Evolutionary conservation across 2,113 vertebrate genomes (phyloP).

Genomic region (Heteronetta atricapilla): DNA sequence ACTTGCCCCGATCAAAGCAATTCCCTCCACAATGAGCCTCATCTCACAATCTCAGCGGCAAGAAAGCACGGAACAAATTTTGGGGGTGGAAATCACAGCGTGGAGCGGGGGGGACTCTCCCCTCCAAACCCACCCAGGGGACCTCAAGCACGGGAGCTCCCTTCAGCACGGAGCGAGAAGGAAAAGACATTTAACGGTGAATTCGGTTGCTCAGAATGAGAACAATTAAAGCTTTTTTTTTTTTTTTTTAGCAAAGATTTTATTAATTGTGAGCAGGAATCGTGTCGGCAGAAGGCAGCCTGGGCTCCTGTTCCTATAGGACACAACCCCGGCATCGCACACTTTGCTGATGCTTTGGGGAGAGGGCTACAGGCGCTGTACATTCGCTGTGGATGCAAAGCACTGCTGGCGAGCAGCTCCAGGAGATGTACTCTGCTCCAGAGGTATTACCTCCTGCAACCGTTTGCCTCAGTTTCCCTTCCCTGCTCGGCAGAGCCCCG

Average conservation of each 20-base stretch:
- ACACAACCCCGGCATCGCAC: not conserved
- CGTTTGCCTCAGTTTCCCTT: not conserved
- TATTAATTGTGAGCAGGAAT: not conserved
- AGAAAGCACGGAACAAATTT: not conserved
- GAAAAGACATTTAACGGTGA: not conserved
- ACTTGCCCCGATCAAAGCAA: constrained; percentile 59
- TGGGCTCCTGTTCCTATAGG: fast-evolving
- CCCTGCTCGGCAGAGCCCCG: not conserved
- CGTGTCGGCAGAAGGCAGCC: not conserved
- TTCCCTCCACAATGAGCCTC: not conserved
- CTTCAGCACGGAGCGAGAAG: not conserved
- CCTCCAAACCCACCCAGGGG: not conserved
- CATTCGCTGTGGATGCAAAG: not conserved
- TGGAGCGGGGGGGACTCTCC: not conserved
- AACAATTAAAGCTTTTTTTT: not conserved
- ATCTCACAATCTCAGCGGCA: not conserved
- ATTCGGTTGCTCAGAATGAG: not conserved
- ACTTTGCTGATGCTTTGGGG: fast-evolving
- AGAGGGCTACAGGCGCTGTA: not conserved
- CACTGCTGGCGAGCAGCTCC: fast-evolving
- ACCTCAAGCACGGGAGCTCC: not conserved
- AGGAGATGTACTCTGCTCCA: not conserved
- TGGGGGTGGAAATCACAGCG: not conserved
- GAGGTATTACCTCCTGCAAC: not conserved
- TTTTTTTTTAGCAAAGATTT: not conserved